Conservation (phyloP, 53 echinoderm and acorn worm species). For the Pentamera pediparva region DNA sequence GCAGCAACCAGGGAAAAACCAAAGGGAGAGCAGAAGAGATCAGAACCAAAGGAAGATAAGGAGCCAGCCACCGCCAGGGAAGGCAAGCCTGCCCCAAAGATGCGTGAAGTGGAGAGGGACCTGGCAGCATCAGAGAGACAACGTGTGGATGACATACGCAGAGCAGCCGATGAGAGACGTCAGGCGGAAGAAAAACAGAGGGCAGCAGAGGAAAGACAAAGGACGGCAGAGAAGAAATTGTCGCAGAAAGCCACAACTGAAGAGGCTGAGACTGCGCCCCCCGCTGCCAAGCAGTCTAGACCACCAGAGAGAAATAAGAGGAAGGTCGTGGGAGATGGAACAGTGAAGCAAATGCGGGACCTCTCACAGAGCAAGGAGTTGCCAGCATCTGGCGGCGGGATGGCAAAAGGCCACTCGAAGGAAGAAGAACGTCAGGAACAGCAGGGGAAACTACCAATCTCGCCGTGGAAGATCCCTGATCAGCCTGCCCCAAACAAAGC, state of each 20-base stretch:
- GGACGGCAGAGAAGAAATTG: background rate
- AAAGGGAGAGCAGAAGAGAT: background rate
- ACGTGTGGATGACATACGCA: background rate
- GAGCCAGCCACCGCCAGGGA: background rate
- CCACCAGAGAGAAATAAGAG: conserved; percentile 16
- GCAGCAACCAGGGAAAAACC: background rate
- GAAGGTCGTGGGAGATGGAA: background rate
- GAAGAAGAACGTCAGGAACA: conserved; percentile 38
- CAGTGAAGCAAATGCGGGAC: background rate
- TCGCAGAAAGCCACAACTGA: background rate
- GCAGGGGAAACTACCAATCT: conserved; percentile 40
- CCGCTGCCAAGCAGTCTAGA: background rate
- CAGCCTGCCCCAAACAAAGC: background rate
- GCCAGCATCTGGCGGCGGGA: background rate
- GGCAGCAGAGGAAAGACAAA: too few species aligned
- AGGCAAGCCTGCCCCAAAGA: background rate
- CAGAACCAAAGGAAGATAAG: background rate
- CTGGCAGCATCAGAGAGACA: background rate
- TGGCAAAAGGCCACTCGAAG: conserved; percentile 34
- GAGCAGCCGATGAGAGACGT: background rate
- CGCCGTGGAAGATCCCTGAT: conserved; percentile 20
- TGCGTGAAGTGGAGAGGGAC: background rate
- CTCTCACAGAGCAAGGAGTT: conserved; percentile 10
- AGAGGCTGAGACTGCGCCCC: background rate
- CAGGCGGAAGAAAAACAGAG: background rate